Conservation (phyloP, 2,888 invertebrate species). For the Parthenolecanium corni region DNA sequence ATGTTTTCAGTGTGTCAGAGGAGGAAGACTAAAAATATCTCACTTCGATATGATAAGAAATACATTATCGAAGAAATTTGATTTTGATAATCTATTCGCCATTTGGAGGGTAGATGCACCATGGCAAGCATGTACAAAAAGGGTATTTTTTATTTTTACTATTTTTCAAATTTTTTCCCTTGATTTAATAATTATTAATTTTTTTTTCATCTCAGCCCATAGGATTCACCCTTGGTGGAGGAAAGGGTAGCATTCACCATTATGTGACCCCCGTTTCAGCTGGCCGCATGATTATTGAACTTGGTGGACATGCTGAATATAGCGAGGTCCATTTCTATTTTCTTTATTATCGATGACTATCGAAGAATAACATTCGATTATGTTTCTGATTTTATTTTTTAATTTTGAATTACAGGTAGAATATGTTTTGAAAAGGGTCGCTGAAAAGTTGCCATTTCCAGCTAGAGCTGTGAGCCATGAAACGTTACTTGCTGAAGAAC, state of each 20-base stretch:
- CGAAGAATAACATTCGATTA: neutral
- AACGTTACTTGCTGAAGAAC: constrained; percentile 52
- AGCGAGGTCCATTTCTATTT: constrained; percentile 46
- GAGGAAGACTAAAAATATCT: constrained; percentile 64
- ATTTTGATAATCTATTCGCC: constrained; percentile 75
- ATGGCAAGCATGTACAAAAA: constrained; percentile 89
- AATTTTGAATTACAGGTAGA: constrained; percentile 19
- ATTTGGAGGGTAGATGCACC: constrained; percentile 89
- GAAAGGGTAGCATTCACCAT: constrained; percentile 88
- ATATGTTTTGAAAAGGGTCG: constrained; percentile 49
- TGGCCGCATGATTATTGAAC: constrained; percentile 82
- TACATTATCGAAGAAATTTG: constrained; percentile 62
- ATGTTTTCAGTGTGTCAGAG: constrained; percentile 71
- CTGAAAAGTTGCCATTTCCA: constrained; percentile 73
- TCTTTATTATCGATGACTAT: neutral
- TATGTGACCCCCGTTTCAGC: constrained; percentile 88
- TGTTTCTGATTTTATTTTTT: neutral
- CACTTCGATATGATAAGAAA: constrained; percentile 85
- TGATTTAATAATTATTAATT: neutral
- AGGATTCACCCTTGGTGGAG: constrained; percentile 90
- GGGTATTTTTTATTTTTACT: constrained; percentile 39
- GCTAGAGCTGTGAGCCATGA: constrained; percentile 74
- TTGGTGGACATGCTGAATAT: constrained; percentile 83
- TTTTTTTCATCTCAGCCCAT: constrained; percentile 47
- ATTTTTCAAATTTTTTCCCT: neutral